Evolutionary conservation across 2,113 vertebrate genomes (phyloP), one percentile per base, ranked within the genome.

Genomic region (Gopherus flavomarginatus): DNA sequence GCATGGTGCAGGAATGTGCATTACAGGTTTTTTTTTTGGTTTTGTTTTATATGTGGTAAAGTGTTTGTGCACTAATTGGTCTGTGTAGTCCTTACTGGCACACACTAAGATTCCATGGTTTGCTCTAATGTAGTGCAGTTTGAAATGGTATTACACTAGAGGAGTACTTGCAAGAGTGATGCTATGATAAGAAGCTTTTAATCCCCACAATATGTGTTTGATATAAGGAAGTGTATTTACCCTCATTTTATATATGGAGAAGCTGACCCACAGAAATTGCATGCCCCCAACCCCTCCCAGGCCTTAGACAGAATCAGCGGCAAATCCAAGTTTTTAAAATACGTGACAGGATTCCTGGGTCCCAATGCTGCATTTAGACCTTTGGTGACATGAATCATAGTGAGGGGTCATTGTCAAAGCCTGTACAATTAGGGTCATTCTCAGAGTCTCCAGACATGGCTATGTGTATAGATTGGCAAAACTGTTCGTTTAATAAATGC

Each of bases 321-420:
- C 93, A 95, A 96, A 94, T 91, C 89, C 96, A 90, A n/a, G 57
- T 91, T 97, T 96, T 97, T 96, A 94, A 87, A 96, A 92, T 86
- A 72, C 92, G 83, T 92, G 79, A 42, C 94, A 97, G 94, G 78
- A 86, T 81, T 94, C 72, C 81, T 91, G 89, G 75, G 54, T 94
- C 89, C 92, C 42, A 52, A 86, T 90, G 87, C 86, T 91, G 75
- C 95, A 94, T 95, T 96, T 93, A 83, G 93, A 57, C 59, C 93
- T 91, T 95, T 96, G 96, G 90, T 89, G 92, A 52, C 86, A 97
- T 96, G 95, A 96, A 85, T 97, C 95, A 93, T 11, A 91, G 75
- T 86, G 91, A 96, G 93, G 84, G 94, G 12, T 62, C 12, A 11
- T 14, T 62, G 11, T 62, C 88, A 93, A 42, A 13, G 11, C 86